Percentiles rank a stretch among this genome's conserved stretches.
phyloP scores from a whole-genome alignment of 1,140 invertebrate genomes.

The Saccostrea cuccullata region DNA sequence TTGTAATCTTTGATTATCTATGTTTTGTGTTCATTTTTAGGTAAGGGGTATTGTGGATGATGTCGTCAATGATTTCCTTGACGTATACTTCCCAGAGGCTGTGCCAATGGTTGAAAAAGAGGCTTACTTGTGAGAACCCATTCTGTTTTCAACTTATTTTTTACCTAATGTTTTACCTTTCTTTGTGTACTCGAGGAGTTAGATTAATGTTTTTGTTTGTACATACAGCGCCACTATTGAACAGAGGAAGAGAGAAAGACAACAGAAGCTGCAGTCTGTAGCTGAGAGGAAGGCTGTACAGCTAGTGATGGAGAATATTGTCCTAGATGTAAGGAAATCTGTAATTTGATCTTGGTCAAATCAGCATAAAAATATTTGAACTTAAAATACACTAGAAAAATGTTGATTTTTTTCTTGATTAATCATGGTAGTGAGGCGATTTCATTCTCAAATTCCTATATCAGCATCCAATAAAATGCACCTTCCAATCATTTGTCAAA shows the following conservation, averaged over 20 bases:
- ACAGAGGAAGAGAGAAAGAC: constrained; percentile 55
- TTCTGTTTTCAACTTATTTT: background rate
- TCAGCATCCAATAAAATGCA: background rate
- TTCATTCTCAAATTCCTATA: background rate
- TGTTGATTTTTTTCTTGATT: too few species aligned
- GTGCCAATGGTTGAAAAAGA: constrained; percentile 50
- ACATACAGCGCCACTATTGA: constrained; percentile 55
- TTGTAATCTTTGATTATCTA: background rate
- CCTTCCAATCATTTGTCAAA: too few species aligned
- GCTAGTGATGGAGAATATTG: constrained; percentile 65
- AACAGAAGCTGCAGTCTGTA: constrained; percentile 47
- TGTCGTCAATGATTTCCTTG: constrained; percentile 65
- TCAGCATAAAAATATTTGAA: too few species aligned
- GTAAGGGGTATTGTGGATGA: constrained; percentile 66
- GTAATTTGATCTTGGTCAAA: too few species aligned
- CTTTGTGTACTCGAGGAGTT: background rate
- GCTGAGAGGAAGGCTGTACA: constrained; percentile 61
- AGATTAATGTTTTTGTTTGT: background rate
- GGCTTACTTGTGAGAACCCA: constrained; percentile 48
- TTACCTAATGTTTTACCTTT: background rate
- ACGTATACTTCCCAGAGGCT: constrained; percentile 59
- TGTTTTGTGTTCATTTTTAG: constrained; percentile 46
- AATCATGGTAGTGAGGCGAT: background rate
- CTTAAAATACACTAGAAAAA: too few species aligned
- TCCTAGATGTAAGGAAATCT: constrained; percentile 60